Base-by-base conservation (phyloP, 2,888 invertebrate species). In the Furcula furcula region DNA sequence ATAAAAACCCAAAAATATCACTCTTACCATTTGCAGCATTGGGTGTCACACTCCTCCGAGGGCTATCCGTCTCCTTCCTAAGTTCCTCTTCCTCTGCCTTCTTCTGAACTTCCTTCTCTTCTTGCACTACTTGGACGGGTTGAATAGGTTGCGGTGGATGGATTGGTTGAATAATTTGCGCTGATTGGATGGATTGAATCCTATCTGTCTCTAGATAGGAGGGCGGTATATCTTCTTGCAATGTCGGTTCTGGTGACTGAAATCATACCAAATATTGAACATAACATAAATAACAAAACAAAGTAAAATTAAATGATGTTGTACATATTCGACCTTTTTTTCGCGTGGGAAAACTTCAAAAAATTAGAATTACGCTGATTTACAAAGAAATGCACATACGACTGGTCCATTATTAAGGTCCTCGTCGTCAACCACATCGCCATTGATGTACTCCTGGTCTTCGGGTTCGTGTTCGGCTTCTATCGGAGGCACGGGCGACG, bases 401-500 rank as follows among this genome's bases (percentile, higher is more conserved):
- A 66, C 70, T 15, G 71, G 65, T 29, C 67, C 65, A 40, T 73
- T 56, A 27, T 63, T 55, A 7, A 57, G 46, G 32, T 65, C 65
- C 7, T 54, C 56, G 21, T 65, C 68, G 1, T 72, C 64, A 15
- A 73, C 68, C 7, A 55, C 55, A 1, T 55, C 67, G 20, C 68
- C 72, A 39, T 78, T 74, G 0, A 61, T 54, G 7, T 55, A 60
- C 42, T 72, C 55, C 55, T 68, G 50, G 64, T 84, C 50, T 10
- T 68, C 48, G 37, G 60, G 48, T 36, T 76, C 54, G 38, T 61
- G 49, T 36, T 75, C 68, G 3, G 55, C 48, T 61, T 89, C 75
- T 49, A 76, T 60, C 0, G 83, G 78, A 0, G 88, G 85, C 2
- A 88, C 88, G 0, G 90, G 90, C 0, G 89, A 88, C 0, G 89